These are phyloP conservation scores for Sycophila sp. DNA, from an alignment of 1,140 invertebrate genomes.

Conservation along the genomic window DNA sequence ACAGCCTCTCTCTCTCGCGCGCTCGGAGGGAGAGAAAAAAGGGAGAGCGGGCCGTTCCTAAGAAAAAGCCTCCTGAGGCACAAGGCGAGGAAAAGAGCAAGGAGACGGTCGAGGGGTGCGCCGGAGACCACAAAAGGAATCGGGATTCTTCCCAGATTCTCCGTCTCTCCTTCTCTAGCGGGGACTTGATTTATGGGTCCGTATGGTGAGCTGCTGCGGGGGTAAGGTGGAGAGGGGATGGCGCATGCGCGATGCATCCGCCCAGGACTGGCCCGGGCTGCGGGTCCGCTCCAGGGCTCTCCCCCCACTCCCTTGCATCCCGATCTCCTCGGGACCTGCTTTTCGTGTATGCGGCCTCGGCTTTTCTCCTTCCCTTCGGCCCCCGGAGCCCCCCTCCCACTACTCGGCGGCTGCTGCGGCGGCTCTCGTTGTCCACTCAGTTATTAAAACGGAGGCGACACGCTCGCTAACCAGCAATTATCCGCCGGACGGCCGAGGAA, in stretches of 20 bases:
- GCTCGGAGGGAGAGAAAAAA: not conserved
- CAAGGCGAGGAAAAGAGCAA: not conserved
- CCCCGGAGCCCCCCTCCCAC: slow-evolving; percentile 34
- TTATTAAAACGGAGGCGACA: slow-evolving; percentile 65
- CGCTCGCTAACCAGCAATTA: slow-evolving; percentile 62
- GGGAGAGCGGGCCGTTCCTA: not conserved
- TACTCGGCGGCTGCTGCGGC: slow-evolving; percentile 31
- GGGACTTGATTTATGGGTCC: slow-evolving; percentile 27
- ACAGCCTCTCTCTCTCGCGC: no score
- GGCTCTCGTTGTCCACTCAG: slow-evolving; percentile 59
- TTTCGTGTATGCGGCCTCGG: not conserved
- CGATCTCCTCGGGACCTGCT: not conserved
- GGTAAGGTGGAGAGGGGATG: slow-evolving; percentile 10
- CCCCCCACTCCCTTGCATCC: slow-evolving; percentile 3
- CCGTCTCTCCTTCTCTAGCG: slow-evolving; percentile 11
- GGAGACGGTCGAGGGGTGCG: not conserved
- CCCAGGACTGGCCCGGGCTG: not conserved
- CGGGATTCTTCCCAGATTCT: not conserved
- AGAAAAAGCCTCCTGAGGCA: slow-evolving; percentile 24
- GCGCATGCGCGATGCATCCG: slow-evolving; percentile 3
- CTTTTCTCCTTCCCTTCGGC: slow-evolving; percentile 7
- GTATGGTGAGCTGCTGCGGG: not conserved
- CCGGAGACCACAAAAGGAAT: slow-evolving; percentile 12
- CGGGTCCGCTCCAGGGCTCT: not conserved
- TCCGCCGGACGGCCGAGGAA: slow-evolving; percentile 56